Conservation (phyloP, 2,888 invertebrate species). For the Alentia gelatinosa region DNA sequence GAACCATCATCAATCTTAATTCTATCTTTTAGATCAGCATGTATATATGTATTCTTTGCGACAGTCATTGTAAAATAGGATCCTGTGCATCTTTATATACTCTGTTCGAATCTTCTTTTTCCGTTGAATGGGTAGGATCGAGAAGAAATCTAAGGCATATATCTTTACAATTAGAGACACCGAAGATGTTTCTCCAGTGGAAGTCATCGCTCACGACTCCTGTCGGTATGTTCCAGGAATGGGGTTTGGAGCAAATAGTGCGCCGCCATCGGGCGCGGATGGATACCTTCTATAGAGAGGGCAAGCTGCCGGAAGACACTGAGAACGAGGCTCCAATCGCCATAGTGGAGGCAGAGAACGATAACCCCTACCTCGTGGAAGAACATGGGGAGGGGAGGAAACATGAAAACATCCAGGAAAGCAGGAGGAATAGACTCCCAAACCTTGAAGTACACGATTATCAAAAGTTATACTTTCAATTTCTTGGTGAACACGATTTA, state of each 20-base stretch:
- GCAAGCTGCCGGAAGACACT: not conserved
- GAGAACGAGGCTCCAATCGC: not conserved
- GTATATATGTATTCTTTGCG: no score
- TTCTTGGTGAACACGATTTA: not conserved
- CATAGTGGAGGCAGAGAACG: not conserved
- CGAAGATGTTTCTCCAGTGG: not conserved
- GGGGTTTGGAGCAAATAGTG: not conserved
- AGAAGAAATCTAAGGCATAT: not conserved
- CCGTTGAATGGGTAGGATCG: no score
- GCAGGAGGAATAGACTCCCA: not conserved
- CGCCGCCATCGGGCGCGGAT: not conserved
- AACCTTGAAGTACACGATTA: not conserved
- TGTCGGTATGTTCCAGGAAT: not conserved
- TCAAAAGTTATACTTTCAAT: not conserved
- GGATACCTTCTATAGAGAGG: not conserved
- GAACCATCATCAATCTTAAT: no score
- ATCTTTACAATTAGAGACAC: not conserved
- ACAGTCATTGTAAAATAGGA: no score
- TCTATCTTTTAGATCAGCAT: no score
- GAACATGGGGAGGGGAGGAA: not conserved
- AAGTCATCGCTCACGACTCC: not conserved
- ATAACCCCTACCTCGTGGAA: not conserved
- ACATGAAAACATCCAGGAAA: not conserved
- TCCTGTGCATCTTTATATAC: no score
- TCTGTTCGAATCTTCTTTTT: no score